A percentile compares a stretch with the other conserved stretches of the same genome.
Conservation (phyloP, 2,888 invertebrate species). For the Heliconius charithonia region DNA sequence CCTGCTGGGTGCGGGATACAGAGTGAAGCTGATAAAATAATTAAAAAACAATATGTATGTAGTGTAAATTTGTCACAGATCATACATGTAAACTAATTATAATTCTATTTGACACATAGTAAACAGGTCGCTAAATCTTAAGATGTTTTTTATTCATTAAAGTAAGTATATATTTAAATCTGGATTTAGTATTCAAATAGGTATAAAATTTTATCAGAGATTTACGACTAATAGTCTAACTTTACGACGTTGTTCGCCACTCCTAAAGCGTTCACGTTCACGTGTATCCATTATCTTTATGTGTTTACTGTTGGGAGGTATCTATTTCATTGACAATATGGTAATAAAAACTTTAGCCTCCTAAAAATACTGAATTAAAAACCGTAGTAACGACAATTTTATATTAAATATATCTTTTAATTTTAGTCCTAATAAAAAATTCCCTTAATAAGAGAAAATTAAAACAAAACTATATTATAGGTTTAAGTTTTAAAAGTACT, state of each 20-base stretch:
- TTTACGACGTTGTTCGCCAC: conserved; percentile 27
- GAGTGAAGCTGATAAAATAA: no score
- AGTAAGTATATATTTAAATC: background rate
- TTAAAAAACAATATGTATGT: no score
- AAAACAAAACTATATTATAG: no score
- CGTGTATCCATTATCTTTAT: conserved; percentile 31
- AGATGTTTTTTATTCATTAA: background rate
- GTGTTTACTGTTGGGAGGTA: conserved; percentile 11
- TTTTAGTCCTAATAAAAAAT: no score
- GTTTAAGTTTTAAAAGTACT: no score
- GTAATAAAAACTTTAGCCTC: background rate
- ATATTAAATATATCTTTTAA: no score
- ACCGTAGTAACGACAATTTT: background rate
- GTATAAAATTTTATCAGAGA: conserved; percentile 27
- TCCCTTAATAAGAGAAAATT: no score
- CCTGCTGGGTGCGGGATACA: no score
- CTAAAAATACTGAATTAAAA: background rate
- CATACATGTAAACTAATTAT: no score
- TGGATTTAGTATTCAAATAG: conserved; percentile 6
- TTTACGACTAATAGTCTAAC: background rate
- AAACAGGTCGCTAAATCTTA: no score
- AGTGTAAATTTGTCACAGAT: no score
- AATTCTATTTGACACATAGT: no score
- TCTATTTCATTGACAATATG: conserved; percentile 2
- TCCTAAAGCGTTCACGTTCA: conserved; percentile 26